Conservation (phyloP, 2,113 vertebrate genomes). For the Bujurquina vittata region DNA sequence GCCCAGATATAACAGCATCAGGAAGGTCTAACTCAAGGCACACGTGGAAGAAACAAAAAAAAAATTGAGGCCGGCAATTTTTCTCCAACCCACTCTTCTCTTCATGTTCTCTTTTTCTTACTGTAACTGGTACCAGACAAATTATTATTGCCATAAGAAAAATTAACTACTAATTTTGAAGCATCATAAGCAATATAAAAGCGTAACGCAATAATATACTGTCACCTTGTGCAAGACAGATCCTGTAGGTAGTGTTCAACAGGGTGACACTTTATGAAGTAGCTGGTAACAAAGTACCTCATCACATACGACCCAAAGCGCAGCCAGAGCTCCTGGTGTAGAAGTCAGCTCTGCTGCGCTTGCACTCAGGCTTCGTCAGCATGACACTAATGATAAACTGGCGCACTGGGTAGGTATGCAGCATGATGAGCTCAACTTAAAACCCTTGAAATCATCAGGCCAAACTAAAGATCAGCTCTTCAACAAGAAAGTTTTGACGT, state of each 20-base stretch:
- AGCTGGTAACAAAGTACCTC: not conserved
- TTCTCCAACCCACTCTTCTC: not conserved
- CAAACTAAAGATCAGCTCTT: not conserved
- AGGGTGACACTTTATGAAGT: too few relatives aligned
- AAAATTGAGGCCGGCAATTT: not conserved
- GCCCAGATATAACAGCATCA: not conserved
- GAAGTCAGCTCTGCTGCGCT: not conserved
- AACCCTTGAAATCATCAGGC: not conserved
- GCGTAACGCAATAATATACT: not conserved
- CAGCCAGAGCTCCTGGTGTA: not conserved
- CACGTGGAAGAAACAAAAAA: not conserved
- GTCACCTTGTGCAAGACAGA: not conserved
- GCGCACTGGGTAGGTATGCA: not conserved
- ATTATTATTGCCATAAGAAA: not conserved
- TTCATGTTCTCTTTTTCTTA: not conserved
- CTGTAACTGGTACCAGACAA: not conserved
- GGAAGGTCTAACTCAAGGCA: not conserved
- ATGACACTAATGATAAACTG: not conserved
- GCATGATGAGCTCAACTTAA: not conserved
- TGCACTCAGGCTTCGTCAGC: not conserved
- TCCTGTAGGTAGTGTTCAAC: not conserved
- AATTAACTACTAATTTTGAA: too few relatives aligned
- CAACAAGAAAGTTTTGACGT: not conserved
- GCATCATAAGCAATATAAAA: not conserved
- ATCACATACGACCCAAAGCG: not conserved